Conservation (phyloP, 2,888 invertebrate species). For the Malachius bipustulatus region DNA sequence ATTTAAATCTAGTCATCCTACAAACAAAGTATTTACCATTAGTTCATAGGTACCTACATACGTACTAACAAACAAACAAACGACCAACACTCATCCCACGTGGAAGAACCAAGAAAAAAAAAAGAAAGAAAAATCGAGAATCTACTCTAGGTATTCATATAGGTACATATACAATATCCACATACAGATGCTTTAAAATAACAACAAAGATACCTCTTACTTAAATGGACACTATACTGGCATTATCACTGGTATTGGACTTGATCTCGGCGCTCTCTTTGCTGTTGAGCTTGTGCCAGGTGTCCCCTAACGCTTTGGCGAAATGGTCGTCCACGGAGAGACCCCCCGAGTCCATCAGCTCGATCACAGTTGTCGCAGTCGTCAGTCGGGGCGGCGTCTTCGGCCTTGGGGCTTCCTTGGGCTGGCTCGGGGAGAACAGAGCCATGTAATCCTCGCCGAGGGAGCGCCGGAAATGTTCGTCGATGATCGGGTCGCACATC, state of each 20-base stretch:
- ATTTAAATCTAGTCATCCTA: no score
- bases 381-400: slow-evolving; percentile 17
- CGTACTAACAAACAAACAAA: no score
- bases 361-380: slow-evolving; percentile 28
- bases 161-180: no score
- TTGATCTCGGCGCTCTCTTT: slow-evolving; percentile 44
- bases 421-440: slow-evolving; percentile 48
- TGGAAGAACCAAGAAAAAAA: no score
- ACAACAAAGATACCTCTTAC: no score
- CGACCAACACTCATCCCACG: no score
- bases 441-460: slow-evolving; percentile 71
- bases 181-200: no score
- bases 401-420: slow-evolving; percentile 13
- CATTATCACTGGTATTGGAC: slow-evolving; percentile 27
- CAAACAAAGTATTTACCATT: no score
- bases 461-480: slow-evolving; percentile 90
- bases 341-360: slow-evolving; percentile 48
- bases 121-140: no score
- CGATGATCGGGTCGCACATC: slow-evolving; percentile 82
- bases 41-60: no score
- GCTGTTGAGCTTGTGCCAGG: slow-evolving; percentile 65
- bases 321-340: slow-evolving; percentile 82
- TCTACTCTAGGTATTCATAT: no score
- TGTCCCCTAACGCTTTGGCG: slow-evolving; percentile 77
- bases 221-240: slow-evolving; percentile 30